These are phyloP conservation scores for Paedocypris sp. DNA, from an alignment of 2,113 vertebrate genomes.

Conservation along the genomic window DNA sequence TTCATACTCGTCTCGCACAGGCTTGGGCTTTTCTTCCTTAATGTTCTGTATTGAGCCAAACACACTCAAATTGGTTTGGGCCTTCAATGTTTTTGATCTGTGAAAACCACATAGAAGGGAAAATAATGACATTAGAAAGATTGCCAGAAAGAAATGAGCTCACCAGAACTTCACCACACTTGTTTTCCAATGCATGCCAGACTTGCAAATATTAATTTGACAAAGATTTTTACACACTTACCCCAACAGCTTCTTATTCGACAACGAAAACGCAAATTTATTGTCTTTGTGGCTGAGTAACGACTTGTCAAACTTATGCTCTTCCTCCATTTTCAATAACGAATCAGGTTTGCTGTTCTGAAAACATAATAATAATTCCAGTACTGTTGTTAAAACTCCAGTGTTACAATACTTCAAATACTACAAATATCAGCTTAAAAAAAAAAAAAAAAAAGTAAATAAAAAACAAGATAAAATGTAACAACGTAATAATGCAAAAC, in stretches of 20 bases:
- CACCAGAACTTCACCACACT: too few species aligned
- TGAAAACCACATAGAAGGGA: constrained; percentile 5
- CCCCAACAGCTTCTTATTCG: constrained; percentile 84
- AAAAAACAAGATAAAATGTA: too few species aligned
- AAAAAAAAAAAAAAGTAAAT: too few species aligned
- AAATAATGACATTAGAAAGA: not conserved
- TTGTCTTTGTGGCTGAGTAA: constrained; percentile 79
- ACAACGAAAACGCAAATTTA: constrained; percentile 87
- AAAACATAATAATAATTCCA: too few species aligned
- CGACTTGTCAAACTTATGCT: constrained; percentile 79
- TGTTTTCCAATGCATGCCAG: too few species aligned
- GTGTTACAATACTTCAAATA: too few species aligned
- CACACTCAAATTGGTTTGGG: constrained; percentile 76
- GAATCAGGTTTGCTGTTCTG: constrained; percentile 99
- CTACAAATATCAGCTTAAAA: too few species aligned
- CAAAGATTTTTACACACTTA: constrained; percentile 48
- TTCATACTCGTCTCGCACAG: constrained; percentile 90
- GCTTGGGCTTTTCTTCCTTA: constrained; percentile 90
- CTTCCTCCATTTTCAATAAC: constrained; percentile 95
- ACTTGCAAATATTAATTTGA: not conserved
- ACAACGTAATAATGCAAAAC: too few species aligned
- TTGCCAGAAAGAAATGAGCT: too few species aligned
- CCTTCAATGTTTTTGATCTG: constrained; percentile 84
- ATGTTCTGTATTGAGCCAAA: constrained; percentile 93
- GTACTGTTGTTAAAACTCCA: too few species aligned